A percentile compares a stretch with the other conserved stretches of the same genome.
phyloP scores from a whole-genome alignment of 1,140 invertebrate species.

The Drosophila pectinifera region DNA sequence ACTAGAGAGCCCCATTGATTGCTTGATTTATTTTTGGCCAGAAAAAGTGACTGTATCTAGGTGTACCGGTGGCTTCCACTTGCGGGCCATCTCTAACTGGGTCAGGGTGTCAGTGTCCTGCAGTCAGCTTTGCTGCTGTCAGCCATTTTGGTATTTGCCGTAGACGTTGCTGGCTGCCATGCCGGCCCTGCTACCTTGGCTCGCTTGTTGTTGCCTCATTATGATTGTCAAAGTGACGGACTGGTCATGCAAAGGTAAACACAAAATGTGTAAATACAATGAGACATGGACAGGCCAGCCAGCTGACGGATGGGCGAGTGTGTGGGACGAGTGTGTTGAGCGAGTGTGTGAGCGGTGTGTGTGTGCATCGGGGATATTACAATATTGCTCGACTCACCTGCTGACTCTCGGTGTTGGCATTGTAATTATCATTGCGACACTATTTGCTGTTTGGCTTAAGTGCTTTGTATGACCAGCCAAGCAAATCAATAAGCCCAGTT shows the following conservation, averaged over 20 bases:
- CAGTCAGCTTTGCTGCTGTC: slow-evolving; percentile 74
- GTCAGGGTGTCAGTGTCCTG: slow-evolving; percentile 58
- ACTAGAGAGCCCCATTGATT: background rate
- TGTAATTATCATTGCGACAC: slow-evolving; percentile 82
- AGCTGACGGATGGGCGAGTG: slow-evolving; percentile 9
- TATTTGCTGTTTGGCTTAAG: slow-evolving; percentile 79
- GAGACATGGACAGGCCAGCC: slow-evolving; percentile 47
- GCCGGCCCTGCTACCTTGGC: slow-evolving; percentile 35
- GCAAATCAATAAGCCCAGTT: slow-evolving; percentile 67
- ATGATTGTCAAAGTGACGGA: slow-evolving; percentile 82
- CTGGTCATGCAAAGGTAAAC: slow-evolving; percentile 82
- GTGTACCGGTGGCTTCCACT: background rate
- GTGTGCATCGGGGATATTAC: slow-evolving; percentile 29
- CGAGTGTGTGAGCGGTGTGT: background rate
- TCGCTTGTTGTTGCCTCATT: slow-evolving; percentile 68
- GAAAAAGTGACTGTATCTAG: background rate
- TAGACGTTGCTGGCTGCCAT: slow-evolving; percentile 18
- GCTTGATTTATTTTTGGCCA: background rate
- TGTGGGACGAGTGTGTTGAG: slow-evolving; percentile 5
- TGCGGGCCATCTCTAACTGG: slow-evolving; percentile 53
- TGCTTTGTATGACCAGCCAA: slow-evolving; percentile 54
- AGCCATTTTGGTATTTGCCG: slow-evolving; percentile 63
- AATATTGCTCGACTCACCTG: slow-evolving; percentile 43
- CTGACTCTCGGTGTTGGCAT: slow-evolving; percentile 60
- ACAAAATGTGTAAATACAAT: slow-evolving; percentile 81